Evolutionary conservation across 2,113 vertebrate genomes (phyloP), one percentile per base, ranked within the genome.

Genomic region (Oncorhynchus nerka): DNA sequence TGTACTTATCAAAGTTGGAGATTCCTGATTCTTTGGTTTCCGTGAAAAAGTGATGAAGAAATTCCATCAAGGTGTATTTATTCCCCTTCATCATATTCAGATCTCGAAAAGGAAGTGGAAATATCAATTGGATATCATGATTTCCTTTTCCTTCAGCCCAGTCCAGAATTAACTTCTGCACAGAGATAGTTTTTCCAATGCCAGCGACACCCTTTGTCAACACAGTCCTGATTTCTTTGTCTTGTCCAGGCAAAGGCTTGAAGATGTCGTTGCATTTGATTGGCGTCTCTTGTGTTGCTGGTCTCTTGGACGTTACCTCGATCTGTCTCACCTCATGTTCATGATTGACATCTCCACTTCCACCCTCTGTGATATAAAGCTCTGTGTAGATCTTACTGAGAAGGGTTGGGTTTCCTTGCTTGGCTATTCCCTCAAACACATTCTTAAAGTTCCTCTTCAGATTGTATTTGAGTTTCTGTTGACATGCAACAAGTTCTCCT

Each of bases 281-380:
- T 55, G 51, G 13, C 4, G 4, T 55, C 16, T 55, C 51, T 55
- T 55, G 51, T 4, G 51, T 55, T 55, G 51, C 51, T 55, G 51
- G 51, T 55, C 51, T 55, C 51, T 19, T 55, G 51, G 51, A 55
- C 1, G 16, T 16, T 1, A 1, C 16, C 51, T 55, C 51, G 16
- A 55, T 55, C 51, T 55, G 51, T 55, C 51, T 26, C 15, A 81
- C n/a, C 75, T 81, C 24, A 24, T 75, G 45, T 75, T 67, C 34
- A 26, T 16, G 12, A 19, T 51, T 67, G 12, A 67, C 64, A 3
- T 51, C 65, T 28, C 45, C 39, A 77, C 12, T 19, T 20, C 69
- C 75, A 59, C 39, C 68, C 9, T 79, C 79, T 76, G 76, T 84
- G 74, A 84, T 81, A 55, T 71, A 70, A 68, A 75, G 69, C 75